These are phyloP conservation scores for Leptinotarsa haldemani DNA, from an alignment of 2,888 invertebrate genomes.

Conservation along the genomic window DNA sequence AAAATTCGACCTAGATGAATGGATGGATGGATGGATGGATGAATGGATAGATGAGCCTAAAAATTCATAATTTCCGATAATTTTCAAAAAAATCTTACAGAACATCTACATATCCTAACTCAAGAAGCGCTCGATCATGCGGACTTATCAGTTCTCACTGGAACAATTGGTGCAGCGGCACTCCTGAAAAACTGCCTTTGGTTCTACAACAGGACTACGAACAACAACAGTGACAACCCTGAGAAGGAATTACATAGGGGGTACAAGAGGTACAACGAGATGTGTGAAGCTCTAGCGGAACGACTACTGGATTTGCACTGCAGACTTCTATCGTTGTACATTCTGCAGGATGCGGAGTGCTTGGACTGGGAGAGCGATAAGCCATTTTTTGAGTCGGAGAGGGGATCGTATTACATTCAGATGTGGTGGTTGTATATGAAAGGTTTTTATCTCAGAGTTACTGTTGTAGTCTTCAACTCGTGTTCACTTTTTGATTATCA, in stretches of 20 bases:
- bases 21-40: too few species aligned
- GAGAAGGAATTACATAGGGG: slow-evolving; percentile 65
- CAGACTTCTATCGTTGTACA: slow-evolving; percentile 80
- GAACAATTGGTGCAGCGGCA: slow-evolving; percentile 84
- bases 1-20: too few species aligned
- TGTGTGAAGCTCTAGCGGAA: slow-evolving; percentile 88
- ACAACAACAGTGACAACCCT: slow-evolving; percentile 48
- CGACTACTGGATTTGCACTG: slow-evolving; percentile 84
- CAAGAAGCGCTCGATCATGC: slow-evolving; percentile 89
- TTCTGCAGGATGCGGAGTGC: slow-evolving; percentile 85
- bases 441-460: slow-evolving; percentile 65
- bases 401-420: slow-evolving; percentile 84
- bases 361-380: slow-evolving; percentile 77
- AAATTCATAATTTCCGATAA: too few species aligned
- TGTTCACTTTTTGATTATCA: background rate
- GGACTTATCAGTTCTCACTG: slow-evolving; percentile 82
- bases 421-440: slow-evolving; percentile 93
- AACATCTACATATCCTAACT: slow-evolving; percentile 82
- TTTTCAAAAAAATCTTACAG: slow-evolving; percentile 59
- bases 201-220: slow-evolving; percentile 77
- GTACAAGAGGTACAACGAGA: slow-evolving; percentile 82
- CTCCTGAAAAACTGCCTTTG: slow-evolving; percentile 82
- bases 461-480: background rate
- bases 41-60: too few species aligned
- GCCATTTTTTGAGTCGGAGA: slow-evolving; percentile 77